Conservation (phyloP, 2,888 invertebrate species). For the Synanthedon vespiformis region DNA sequence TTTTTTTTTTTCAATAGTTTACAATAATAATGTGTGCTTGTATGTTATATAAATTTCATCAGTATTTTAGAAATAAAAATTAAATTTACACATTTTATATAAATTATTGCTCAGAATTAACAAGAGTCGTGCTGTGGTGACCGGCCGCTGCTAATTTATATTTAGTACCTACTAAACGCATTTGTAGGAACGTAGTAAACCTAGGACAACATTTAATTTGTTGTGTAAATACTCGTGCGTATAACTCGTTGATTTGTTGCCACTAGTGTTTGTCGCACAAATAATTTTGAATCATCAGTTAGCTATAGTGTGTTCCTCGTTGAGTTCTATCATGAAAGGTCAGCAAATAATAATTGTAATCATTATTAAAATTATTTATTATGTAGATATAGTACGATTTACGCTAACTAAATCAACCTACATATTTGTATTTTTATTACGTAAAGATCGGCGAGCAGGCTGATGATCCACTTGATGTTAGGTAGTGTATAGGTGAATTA, state of each 20-base stretch:
- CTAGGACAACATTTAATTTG: conserved; percentile 9
- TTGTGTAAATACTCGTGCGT: conserved; percentile 7
- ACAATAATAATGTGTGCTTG: too few relatives aligned
- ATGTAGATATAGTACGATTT: too few relatives aligned
- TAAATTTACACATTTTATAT: conserved; percentile 36
- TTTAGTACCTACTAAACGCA: neutral
- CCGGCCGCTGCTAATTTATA: neutral
- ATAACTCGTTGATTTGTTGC: conserved; percentile 17
- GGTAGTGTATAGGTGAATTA: too few relatives aligned
- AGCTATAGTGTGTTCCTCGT: neutral
- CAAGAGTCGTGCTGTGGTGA: neutral
- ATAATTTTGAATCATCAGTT: neutral
- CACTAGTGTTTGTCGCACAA: conserved; percentile 2
- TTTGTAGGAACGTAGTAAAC: conserved; percentile 7
- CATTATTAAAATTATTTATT: too few relatives aligned
- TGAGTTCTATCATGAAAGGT: too few relatives aligned
- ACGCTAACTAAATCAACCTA: too few relatives aligned
- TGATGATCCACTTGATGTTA: too few relatives aligned
- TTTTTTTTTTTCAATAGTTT: too few relatives aligned
- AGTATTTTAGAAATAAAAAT: neutral
- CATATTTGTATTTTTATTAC: too few relatives aligned
- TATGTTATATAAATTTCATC: too few relatives aligned
- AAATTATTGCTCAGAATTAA: neutral
- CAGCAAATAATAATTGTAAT: too few relatives aligned
- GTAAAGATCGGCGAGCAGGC: too few relatives aligned